Percentiles rank a stretch among this genome's conserved stretches.
These are phyloP conservation scores for Notodonta dromedarius DNA, from an alignment of 2,888 invertebrate genomes.

Conservation along the genomic window DNA sequence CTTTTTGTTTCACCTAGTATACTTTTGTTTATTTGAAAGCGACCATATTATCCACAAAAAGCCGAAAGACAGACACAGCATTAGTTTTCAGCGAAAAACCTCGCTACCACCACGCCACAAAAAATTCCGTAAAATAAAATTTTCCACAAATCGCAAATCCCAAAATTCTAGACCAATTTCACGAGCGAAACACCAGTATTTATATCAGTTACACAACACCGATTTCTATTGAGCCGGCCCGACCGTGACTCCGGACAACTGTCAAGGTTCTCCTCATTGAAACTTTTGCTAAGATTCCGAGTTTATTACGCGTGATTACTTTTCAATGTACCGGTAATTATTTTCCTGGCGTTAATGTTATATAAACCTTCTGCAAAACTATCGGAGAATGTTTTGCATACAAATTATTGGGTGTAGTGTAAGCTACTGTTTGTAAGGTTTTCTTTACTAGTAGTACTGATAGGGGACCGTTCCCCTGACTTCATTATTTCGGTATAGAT, in stretches of 20 bases:
- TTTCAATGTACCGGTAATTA: conserved; percentile 19
- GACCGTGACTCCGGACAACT: conserved; percentile 33
- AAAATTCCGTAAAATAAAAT: not conserved
- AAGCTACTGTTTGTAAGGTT: too few species aligned
- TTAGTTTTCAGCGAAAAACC: not conserved
- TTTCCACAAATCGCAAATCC: conserved; percentile 7
- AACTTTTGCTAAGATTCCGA: conserved; percentile 37
- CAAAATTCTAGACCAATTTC: conserved; percentile 26
- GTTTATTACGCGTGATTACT: conserved; percentile 34
- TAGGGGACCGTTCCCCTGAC: too few species aligned
- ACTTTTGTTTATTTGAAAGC: not conserved
- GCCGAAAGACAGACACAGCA: not conserved
- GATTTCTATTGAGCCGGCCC: conserved; percentile 34
- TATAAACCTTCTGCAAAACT: not conserved
- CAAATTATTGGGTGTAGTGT: not conserved
- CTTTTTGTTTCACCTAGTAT: not conserved
- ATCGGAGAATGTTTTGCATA: not conserved
- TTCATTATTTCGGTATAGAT: too few species aligned
- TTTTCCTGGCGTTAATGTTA: conserved; percentile 10
- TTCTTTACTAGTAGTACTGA: too few species aligned
- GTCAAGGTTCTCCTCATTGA: conserved; percentile 42
- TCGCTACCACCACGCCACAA: not conserved
- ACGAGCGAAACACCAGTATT: conserved; percentile 25
- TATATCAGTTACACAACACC: conserved; percentile 36
- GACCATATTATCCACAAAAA: not conserved